phyloP scores from a whole-genome alignment of 2,888 invertebrate species.

The Thysanoteuthis rhombus region DNA sequence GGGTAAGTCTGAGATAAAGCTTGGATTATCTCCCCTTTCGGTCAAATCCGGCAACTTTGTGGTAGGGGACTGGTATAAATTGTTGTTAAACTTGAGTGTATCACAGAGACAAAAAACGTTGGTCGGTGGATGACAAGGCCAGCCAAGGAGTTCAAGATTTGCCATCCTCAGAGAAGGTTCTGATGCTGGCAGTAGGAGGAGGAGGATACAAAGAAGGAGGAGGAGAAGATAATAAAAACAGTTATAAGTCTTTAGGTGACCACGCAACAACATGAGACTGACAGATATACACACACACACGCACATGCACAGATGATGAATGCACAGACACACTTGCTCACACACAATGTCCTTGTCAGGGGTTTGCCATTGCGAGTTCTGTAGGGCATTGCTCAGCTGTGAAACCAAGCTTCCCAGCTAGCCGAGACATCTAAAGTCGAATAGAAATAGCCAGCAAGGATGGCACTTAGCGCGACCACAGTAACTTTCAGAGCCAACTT shows the following conservation, averaged over 20 bases:
- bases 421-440: background rate
- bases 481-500: slow-evolving; percentile 12
- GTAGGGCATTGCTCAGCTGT: background rate
- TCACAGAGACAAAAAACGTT: background rate
- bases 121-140: background rate
- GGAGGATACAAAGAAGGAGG: too few species aligned
- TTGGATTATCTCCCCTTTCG: too few species aligned
- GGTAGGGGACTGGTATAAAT: too few species aligned
- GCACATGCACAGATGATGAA: background rate
- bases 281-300: background rate
- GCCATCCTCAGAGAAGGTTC: background rate
- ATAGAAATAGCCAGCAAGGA: slow-evolving; percentile 13
- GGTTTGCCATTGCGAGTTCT: background rate
- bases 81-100: background rate
- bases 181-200: background rate
- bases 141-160: background rate
- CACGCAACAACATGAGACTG: background rate
- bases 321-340: background rate
- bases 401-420: background rate
- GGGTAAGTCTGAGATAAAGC: too few species aligned
- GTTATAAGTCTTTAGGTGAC: background rate
- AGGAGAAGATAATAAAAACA: background rate
- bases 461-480: slow-evolving; percentile 18
- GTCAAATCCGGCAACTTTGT: too few species aligned
- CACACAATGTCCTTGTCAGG: background rate